Conservation (phyloP, 2,797 vertebrate species). For the Erethizon dorsatum region DNA sequence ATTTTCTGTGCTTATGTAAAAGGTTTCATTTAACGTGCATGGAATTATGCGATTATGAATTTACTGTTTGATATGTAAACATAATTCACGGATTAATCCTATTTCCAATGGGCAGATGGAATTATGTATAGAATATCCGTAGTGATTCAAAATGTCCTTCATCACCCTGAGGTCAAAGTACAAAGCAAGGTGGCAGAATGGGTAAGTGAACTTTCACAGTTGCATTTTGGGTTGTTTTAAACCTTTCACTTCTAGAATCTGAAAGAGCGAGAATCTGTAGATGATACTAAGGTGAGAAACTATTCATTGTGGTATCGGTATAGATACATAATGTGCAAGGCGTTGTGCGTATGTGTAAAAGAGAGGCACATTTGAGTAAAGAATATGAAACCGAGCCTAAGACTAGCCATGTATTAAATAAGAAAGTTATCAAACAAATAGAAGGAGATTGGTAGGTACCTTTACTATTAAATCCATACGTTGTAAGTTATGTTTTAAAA, state of each 20-base stretch:
- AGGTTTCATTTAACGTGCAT: constrained; percentile 12
- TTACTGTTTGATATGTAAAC: constrained; percentile 52
- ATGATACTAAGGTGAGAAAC: not conserved
- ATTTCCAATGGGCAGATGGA: constrained; percentile 91
- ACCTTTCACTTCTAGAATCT: constrained; percentile 8
- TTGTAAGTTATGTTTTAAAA: constrained; percentile 29
- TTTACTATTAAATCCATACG: not conserved
- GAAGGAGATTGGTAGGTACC: not conserved
- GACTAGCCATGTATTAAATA: not conserved
- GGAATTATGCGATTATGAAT: constrained; percentile 31
- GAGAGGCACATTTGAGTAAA: not conserved
- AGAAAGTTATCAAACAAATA: not conserved
- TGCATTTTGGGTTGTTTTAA: not conserved
- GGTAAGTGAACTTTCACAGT: constrained; percentile 90
- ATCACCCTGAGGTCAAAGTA: constrained; percentile 85
- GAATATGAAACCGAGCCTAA: not conserved
- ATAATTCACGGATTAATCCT: constrained; percentile 68
- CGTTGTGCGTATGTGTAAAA: not conserved
- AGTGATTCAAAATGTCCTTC: constrained; percentile 87
- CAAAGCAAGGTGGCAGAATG: constrained; percentile 90
- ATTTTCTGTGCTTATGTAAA: not conserved
- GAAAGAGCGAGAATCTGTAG: not conserved
- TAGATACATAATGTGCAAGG: not conserved
- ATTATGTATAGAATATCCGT: constrained; percentile 93
- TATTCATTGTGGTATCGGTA: not conserved